Base-by-base conservation (phyloP, 1,140 invertebrate genomes). In the Eubasilissa regina region DNA sequence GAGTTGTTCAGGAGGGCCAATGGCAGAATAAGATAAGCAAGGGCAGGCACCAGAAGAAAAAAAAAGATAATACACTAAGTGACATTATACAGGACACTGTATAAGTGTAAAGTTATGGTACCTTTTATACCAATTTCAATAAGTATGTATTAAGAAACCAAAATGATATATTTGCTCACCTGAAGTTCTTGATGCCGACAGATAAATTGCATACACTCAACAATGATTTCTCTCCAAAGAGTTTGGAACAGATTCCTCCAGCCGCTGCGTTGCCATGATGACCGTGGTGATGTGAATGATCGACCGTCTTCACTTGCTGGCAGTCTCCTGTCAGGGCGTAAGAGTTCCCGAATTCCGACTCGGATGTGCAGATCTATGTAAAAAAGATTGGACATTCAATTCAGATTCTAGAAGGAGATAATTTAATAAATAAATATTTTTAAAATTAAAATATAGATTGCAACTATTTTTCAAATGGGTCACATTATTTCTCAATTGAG, bases 321-420 rank as follows among this genome's bases (percentile, higher is more conserved):
- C 94, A 95, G 77, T 89, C 90, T 12, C 87, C 80, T 44, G 89
- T 88, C 64, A 94, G 84, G 78, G 91, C 92, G 88, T 94, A 95
- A 0, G 92, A 89, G 84, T 95, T 95, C 8, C 89, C 93, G 81
- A 95, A 93, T 47, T 93, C 91, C 13, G 86, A 87, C 35, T 91
- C 91, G 7, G 89, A 90, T 43, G 84, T 84, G 1, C 90, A 87
- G 35, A 93, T 88, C 87, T 92, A 62, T 13, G 79, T 19, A 73
- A 53, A 83, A 83, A 75, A 62, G 12, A 25, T 19, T 15, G 13
- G 0, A 6, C 0, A 3, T 8, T 9, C n/a, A 56, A 9, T 56
- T 15, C 17, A 55, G 6, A 0, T 15, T 7, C 7, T 0, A 0
- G 0, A 15, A 15, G 6, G 17, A 15, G 7, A 55, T n/a, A 55